phyloP scores from a whole-genome alignment of 2,113 vertebrate genomes.

The Myocastor coypus region DNA sequence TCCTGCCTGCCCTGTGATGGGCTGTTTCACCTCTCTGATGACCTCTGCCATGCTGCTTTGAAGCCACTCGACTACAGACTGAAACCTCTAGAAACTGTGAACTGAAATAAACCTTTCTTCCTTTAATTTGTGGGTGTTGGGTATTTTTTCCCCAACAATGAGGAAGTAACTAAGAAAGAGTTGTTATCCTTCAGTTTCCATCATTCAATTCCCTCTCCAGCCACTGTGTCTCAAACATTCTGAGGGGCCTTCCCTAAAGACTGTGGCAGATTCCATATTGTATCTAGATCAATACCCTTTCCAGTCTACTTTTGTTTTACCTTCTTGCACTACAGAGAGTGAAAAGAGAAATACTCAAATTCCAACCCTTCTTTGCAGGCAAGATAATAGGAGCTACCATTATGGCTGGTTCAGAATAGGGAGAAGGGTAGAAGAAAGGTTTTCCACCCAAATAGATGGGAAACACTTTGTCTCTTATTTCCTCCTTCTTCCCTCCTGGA shows the following conservation, averaged over 20 bases:
- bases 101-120: background rate
- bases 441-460: background rate
- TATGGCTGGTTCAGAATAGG: background rate
- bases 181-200: background rate
- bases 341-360: constrained; percentile 18
- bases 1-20: background rate
- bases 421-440: background rate
- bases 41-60: background rate
- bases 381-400: background rate
- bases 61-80: background rate
- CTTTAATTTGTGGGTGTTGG: background rate
- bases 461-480: background rate
- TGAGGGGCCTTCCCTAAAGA: background rate
- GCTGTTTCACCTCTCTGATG: background rate
- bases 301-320: background rate
- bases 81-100: background rate
- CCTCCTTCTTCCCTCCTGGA: constrained; percentile 9
- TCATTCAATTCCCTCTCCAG: background rate
- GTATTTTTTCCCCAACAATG: background rate
- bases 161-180: background rate
- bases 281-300: background rate
- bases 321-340: background rate
- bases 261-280: background rate
- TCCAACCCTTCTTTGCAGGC: background rate
- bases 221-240: background rate